Evolutionary conservation across 2,797 vertebrate species (phyloP), one percentile per base, ranked within the genome.

Genomic region (Gobionotothen gibberifrons): DNA sequence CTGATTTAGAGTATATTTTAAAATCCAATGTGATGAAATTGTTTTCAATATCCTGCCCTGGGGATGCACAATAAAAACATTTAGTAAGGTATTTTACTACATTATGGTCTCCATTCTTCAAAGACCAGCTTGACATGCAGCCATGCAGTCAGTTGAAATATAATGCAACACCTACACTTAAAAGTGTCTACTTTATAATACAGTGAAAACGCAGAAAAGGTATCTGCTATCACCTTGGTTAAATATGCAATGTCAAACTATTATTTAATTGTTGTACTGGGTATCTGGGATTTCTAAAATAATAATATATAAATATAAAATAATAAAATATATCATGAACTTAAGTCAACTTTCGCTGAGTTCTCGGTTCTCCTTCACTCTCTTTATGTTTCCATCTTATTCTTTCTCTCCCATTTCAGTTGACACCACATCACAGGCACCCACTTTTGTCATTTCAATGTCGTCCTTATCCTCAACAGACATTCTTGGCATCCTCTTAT

Each of bases 21-120:
- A 53, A 90, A 85, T 82, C 49, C 76, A 71, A 61, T 57, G 66
- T 90, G 87, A 86, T 85, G 81, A 89, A 91, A 88, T 82, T 77
- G 72, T 78, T 89, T 78, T 79, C 68, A 85, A 79, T 87, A 85
- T 78, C 71, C 75, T 73, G 76, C 78, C 72, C 83, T 12, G 61
- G 46, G 72, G 81, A 73, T 59, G 65, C 49, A 79, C 69, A 73
- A 72, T 76, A 74, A 79, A 63, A 78, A 63, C 71, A 78, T 81
- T 78, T 52, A 59, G 42, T 11, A 72, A 52, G 47, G 51, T 47
- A 76, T 83, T 87, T 87, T 86, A 90, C 46, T 70, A 46, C 48
- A 32, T 82, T 69, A 78, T 67, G 59, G 73, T 79, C 46, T 68
- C 21, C 7, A 7, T 44, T 53, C 76, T 77, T 82, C 60, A 81